phyloP scores from a whole-genome alignment of 2,888 invertebrate genomes.

The Lottia gigantea region DNA sequence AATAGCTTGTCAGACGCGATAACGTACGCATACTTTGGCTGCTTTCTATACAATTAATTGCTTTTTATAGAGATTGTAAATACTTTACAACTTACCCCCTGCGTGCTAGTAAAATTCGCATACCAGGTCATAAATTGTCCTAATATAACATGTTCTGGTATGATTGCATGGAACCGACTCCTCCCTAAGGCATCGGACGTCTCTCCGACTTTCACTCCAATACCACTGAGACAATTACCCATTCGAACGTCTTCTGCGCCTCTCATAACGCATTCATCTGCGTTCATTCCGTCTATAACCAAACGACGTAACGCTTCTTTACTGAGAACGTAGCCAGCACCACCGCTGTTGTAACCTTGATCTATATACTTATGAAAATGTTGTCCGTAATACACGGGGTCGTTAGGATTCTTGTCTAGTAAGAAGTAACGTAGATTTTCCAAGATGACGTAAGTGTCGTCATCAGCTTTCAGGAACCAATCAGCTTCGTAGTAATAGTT shows the following conservation, averaged over 20 bases:
- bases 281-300: slow-evolving; percentile 68
- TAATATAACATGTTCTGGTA: slow-evolving; percentile 51
- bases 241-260: slow-evolving; percentile 63
- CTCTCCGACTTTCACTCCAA: slow-evolving; percentile 57
- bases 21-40: too few relatives aligned
- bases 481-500: slow-evolving; percentile 86
- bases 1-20: too few relatives aligned
- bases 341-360: slow-evolving; percentile 70
- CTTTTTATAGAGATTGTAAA: too few relatives aligned
- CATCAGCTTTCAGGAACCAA: slow-evolving; percentile 99
- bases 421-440: slow-evolving; percentile 82
- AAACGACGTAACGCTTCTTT: slow-evolving; percentile 81
- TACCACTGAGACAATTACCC: slow-evolving; percentile 58
- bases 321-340: slow-evolving; percentile 88
- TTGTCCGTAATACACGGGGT: slow-evolving; percentile 83
- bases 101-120: slow-evolving; percentile 53
- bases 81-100: slow-evolving; percentile 56
- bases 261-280: slow-evolving; percentile 18
- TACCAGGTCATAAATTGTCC: slow-evolving; percentile 62
- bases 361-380: slow-evolving; percentile 57
- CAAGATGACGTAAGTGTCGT: slow-evolving; percentile 95
- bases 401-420: slow-evolving; percentile 73
- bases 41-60: too few relatives aligned
- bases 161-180: slow-evolving; percentile 63
- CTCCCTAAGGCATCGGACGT: slow-evolving; percentile 57